Conservation (phyloP, 2,797 vertebrate genomes). For the Meriones psammophilus region DNA sequence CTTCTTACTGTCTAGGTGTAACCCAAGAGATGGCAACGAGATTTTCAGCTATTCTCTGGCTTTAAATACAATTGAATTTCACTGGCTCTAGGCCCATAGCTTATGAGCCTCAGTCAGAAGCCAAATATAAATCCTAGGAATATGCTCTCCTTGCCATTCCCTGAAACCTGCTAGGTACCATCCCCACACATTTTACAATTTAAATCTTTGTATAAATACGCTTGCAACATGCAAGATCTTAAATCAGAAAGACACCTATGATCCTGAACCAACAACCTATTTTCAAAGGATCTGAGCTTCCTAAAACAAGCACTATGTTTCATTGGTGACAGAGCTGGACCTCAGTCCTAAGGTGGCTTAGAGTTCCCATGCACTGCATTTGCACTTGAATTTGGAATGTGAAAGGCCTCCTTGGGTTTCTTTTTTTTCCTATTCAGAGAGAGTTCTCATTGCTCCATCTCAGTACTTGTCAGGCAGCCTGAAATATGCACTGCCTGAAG, state of each 20-base stretch:
- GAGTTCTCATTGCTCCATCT: neutral
- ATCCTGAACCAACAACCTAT: neutral
- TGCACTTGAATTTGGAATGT: neutral
- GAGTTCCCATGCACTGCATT: rapidly evolving
- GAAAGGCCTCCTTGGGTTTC: neutral
- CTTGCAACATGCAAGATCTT: neutral
- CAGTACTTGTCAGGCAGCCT: neutral
- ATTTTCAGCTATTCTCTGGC: neutral
- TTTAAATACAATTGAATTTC: neutral
- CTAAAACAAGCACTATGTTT: neutral
- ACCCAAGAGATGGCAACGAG: rapidly evolving
- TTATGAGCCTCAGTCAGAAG: neutral
- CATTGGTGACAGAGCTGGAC: neutral
- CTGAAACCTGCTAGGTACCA: rapidly evolving
- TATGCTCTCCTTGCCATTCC: neutral
- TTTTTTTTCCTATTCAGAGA: neutral
- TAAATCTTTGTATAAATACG: neutral
- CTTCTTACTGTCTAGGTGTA: neutral
- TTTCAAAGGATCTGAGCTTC: neutral
- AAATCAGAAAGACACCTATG: neutral
- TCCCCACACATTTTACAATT: neutral
- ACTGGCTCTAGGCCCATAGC: too few relatives aligned
- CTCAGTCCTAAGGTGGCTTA: neutral
- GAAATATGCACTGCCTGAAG: neutral
- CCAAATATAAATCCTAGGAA: neutral